Evolutionary conservation across 2,888 invertebrate genomes (phyloP).

Genomic region (Cerceris ruficornis): DNA sequence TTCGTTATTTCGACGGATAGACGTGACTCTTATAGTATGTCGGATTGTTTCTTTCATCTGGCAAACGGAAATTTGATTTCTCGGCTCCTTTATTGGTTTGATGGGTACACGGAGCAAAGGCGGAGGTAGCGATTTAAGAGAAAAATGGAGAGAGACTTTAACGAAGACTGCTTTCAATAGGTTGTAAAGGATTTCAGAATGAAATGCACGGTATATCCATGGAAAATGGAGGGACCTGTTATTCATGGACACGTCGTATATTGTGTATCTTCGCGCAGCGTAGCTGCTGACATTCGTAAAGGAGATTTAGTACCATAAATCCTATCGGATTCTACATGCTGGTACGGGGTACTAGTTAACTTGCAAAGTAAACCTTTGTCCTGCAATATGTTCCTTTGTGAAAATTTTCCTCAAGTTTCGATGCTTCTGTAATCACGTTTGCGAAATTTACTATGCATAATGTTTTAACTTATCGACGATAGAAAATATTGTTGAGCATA

Average conservation of each 20-base stretch:
- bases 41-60: slow-evolving; percentile 36
- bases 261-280: slow-evolving; percentile 3
- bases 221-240: too few relatives aligned
- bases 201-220: slow-evolving; percentile 11
- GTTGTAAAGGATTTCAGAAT: slow-evolving; percentile 19
- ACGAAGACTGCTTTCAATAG: slow-evolving; percentile 14
- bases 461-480: neutral
- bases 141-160: slow-evolving; percentile 22
- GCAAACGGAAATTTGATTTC: slow-evolving; percentile 27
- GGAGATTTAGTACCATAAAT: too few relatives aligned
- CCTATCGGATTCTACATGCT: too few relatives aligned
- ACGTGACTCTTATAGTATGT: slow-evolving; percentile 23
- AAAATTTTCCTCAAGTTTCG: too few relatives aligned
- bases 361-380: too few relatives aligned
- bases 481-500: too few relatives aligned
- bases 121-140: slow-evolving; percentile 7
- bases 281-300: slow-evolving; percentile 32
- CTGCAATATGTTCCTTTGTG: too few relatives aligned
- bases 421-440: too few relatives aligned
- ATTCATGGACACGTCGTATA: too few relatives aligned
- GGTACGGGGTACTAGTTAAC: too few relatives aligned
- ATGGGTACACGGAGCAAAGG: neutral
- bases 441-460: too few relatives aligned
- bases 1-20: slow-evolving; percentile 8
- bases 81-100: slow-evolving; percentile 13